Conservation (phyloP, 2,888 invertebrate genomes). For the Drosophila anceps region DNA sequence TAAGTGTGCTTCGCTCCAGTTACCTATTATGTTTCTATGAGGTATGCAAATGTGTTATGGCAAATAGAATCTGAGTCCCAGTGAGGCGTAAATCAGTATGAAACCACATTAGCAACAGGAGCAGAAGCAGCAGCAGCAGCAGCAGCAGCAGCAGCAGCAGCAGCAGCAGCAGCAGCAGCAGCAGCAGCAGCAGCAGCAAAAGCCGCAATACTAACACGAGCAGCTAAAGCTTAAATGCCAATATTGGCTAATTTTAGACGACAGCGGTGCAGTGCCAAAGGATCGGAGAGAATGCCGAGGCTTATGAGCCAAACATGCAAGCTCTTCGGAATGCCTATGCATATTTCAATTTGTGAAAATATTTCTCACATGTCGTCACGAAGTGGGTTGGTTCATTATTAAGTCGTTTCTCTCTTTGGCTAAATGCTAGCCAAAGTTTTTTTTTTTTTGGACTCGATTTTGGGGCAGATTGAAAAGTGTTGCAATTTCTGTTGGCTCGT, state of each 20-base stretch:
- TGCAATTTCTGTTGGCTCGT: slow-evolving; percentile 36
- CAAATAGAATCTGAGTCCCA: slow-evolving; percentile 36
- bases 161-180: too few relatives aligned
- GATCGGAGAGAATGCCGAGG: slow-evolving; percentile 2
- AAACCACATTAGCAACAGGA: slow-evolving; percentile 2
- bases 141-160: too few relatives aligned
- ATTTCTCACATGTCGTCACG: slow-evolving; percentile 50
- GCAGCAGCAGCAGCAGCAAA: too few relatives aligned
- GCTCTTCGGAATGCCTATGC: slow-evolving; percentile 26
- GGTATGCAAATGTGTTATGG: slow-evolving; percentile 9
- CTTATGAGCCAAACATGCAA: slow-evolving; percentile 3
- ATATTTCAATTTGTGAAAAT: slow-evolving; percentile 39
- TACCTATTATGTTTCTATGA: slow-evolving; percentile 13
- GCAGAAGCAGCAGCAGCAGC: too few relatives aligned
- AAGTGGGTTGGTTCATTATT: slow-evolving; percentile 63
- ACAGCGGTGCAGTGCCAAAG: neutral
- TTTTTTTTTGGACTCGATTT: slow-evolving; percentile 22
- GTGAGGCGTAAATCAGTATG: slow-evolving; percentile 40
- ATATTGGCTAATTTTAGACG: slow-evolving; percentile 18
- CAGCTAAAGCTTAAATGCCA: neutral
- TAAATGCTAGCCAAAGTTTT: slow-evolving; percentile 6
- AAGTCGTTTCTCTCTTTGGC: slow-evolving; percentile 37
- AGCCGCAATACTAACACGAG: neutral
- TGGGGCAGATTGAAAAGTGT: slow-evolving; percentile 69
- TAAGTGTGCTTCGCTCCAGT: slow-evolving; percentile 8